Percentiles rank a stretch among this genome's conserved stretches.
These are phyloP conservation scores for Danio choprae DNA, from an alignment of 2,797 vertebrate genomes.

Conservation along the genomic window DNA sequence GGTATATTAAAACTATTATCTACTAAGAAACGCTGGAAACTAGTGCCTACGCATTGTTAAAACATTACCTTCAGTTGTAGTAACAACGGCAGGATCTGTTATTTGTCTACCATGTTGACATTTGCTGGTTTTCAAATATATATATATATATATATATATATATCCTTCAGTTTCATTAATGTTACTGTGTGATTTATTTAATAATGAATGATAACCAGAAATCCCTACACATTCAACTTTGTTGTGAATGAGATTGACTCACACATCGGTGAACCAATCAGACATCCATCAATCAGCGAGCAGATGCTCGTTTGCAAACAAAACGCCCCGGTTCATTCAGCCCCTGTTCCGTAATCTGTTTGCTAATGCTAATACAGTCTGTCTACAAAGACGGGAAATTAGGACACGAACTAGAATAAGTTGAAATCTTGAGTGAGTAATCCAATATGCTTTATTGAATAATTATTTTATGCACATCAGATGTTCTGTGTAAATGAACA, in stretches of 20 bases:
- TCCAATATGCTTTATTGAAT: background rate
- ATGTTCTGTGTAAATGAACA: background rate
- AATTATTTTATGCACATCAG: background rate
- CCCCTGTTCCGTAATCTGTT: background rate
- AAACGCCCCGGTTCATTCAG: background rate
- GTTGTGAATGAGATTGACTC: background rate
- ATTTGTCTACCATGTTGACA: background rate
- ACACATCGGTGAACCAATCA: conserved; percentile 14
- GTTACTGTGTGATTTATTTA: background rate
- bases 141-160: too few species aligned
- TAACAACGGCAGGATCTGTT: background rate
- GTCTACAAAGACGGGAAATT: background rate
- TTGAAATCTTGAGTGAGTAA: background rate
- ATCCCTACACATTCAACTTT: background rate
- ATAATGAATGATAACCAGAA: background rate
- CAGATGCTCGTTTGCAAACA: background rate
- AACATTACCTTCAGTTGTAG: background rate
- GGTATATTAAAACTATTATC: background rate
- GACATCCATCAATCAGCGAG: background rate
- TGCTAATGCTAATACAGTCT: background rate
- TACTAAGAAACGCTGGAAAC: background rate
- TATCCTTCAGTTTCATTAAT: too few species aligned
- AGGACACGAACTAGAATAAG: too few species aligned
- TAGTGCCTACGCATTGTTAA: background rate
- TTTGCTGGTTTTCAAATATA: background rate